phyloP scores from a whole-genome alignment of 2,888 invertebrate species.

The Callosobruchus maculatus region DNA sequence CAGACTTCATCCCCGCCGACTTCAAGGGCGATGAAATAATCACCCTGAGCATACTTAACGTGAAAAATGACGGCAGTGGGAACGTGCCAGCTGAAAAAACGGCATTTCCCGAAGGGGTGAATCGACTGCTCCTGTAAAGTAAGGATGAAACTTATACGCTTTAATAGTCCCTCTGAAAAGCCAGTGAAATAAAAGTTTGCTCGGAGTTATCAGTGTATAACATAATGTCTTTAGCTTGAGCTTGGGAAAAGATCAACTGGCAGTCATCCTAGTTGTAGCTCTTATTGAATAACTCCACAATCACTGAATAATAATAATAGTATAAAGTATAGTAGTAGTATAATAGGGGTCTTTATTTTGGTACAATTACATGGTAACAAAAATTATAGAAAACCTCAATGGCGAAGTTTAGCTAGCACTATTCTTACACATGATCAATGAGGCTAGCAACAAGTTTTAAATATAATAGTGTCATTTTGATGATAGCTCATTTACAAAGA shows the following conservation, averaged over 20 bases:
- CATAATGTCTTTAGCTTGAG: not conserved
- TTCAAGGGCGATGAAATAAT: not conserved
- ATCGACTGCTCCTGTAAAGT: not conserved
- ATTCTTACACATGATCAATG: no score
- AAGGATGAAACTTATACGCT: not conserved
- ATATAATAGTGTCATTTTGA: no score
- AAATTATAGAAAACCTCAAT: no score
- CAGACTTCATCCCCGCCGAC: not conserved
- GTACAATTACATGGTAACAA: no score
- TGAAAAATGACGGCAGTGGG: not conserved
- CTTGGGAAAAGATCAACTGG: not conserved
- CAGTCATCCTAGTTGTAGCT: no score
- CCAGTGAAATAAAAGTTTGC: not conserved
- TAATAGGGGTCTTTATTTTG: no score
- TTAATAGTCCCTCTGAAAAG: not conserved
- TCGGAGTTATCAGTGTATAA: not conserved
- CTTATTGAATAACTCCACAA: no score
- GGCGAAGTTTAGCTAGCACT: no score
- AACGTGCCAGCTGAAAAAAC: constrained; percentile 15
- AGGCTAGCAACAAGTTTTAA: no score
- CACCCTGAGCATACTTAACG: not conserved
- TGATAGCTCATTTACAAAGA: no score
- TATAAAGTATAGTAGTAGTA: no score
- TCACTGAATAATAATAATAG: no score
- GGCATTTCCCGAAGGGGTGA: not conserved